Evolutionary conservation across 2,113 vertebrate species (phyloP).

Genomic region (Corythaeola cristata): DNA sequence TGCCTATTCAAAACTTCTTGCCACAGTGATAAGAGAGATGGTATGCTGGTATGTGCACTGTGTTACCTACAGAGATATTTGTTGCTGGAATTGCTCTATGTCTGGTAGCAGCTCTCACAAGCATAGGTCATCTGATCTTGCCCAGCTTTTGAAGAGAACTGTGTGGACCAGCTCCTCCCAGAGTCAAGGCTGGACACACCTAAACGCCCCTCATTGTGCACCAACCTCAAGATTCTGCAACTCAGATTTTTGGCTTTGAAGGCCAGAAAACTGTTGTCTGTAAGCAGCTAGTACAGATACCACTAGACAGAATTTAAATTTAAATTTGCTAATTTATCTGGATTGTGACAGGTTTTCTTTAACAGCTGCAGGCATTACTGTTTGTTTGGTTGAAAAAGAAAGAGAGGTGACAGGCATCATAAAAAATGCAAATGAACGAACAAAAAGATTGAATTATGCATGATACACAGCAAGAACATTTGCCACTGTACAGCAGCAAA

Average conservation of each 20-base stretch:
- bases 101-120: background rate
- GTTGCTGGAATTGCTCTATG: background rate
- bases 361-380: background rate
- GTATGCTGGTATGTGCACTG: rapidly evolving
- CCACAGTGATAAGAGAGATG: background rate
- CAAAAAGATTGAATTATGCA: background rate
- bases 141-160: background rate
- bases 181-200: background rate
- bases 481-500: background rate
- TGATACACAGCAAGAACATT: background rate
- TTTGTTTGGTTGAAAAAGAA: background rate
- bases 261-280: background rate
- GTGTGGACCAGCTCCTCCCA: background rate
- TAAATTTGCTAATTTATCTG: too few relatives aligned
- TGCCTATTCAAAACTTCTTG: background rate
- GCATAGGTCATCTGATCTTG: rapidly evolving
- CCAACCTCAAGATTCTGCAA: background rate
- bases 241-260: background rate
- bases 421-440: background rate
- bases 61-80: background rate
- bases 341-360: background rate
- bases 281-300: background rate
- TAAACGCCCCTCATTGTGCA: background rate
- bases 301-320: background rate
- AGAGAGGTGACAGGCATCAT: background rate